Percentiles rank a stretch among this genome's conserved stretches.
Conservation (phyloP, 2,888 invertebrate genomes). For the Drosophila seclusa region DNA sequence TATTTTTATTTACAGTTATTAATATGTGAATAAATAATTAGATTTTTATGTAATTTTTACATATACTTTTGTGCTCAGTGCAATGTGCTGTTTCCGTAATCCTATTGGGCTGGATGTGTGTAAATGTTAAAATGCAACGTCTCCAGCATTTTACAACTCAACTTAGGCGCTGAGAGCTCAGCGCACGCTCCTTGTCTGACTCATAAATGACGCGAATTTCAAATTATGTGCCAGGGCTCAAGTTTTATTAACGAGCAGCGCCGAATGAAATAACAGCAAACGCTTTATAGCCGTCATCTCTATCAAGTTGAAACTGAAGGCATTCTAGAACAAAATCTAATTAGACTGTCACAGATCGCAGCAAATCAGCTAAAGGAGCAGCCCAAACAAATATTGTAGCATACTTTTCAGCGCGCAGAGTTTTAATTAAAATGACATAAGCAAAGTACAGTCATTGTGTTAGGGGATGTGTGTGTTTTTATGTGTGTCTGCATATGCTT, state of each 20-base stretch:
- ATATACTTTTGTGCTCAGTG: constrained; percentile 19
- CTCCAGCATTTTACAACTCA: constrained; percentile 50
- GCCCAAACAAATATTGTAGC: constrained; percentile 3
- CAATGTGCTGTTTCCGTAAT: constrained; percentile 18
- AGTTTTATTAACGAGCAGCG: constrained; percentile 50
- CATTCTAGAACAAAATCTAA: constrained; percentile 47
- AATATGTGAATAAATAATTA: background rate
- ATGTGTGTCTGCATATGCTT: background rate
- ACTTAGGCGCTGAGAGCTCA: constrained; percentile 45
- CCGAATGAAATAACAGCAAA: constrained; percentile 51
- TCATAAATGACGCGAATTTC: constrained; percentile 76
- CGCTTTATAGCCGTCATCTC: constrained; percentile 31
- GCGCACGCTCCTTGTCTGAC: constrained; percentile 44
- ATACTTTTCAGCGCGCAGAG: constrained; percentile 7
- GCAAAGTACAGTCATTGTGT: constrained; percentile 6
- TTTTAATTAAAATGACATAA: constrained; percentile 41
- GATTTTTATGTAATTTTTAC: accelerated
- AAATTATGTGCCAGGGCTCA: constrained; percentile 61
- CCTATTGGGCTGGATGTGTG: constrained; percentile 38
- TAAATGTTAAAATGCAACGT: constrained; percentile 49
- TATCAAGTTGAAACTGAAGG: constrained; percentile 9
- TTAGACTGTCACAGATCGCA: constrained; percentile 45
- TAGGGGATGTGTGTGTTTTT: background rate
- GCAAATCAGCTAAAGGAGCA: constrained; percentile 10
- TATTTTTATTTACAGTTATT: background rate